Conservation (phyloP, 2,888 invertebrate species). For the Pseudeuparius sepicola region DNA sequence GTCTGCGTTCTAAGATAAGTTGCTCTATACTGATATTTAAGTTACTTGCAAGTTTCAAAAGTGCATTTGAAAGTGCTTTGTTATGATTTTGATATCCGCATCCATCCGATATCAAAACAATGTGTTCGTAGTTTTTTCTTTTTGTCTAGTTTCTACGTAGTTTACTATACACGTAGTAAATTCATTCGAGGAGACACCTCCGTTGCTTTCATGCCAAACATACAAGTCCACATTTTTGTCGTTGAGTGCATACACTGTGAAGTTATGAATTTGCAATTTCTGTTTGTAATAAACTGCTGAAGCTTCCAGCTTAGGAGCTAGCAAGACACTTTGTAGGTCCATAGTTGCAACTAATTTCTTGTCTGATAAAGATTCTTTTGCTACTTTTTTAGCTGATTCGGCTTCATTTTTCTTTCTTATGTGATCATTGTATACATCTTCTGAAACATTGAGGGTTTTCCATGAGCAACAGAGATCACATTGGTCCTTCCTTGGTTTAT, state of each 20-base stretch:
- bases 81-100: constrained; percentile 9
- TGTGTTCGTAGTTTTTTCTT: not conserved
- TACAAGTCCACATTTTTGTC: constrained; percentile 12
- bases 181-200: constrained; percentile 5
- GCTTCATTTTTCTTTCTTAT: too few species aligned
- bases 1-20: constrained; percentile 5
- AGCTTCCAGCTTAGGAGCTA: constrained; percentile 11
- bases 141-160: constrained; percentile 1
- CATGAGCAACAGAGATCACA: too few species aligned
- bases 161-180: constrained; percentile 4
- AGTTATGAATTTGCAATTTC: constrained; percentile 17
- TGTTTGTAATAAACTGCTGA: too few species aligned
- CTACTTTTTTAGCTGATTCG: constrained; percentile 2
- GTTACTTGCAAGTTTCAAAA: not conserved
- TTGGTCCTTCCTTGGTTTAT: too few species aligned
- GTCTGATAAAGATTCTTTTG: constrained; percentile 4
- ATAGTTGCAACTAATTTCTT: constrained; percentile 12
- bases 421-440: too few species aligned
- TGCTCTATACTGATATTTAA: constrained; percentile 5
- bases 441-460: too few species aligned
- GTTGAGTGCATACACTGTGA: constrained; percentile 15
- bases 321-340: constrained; percentile 15
- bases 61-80: not conserved
- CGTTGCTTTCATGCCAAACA: constrained; percentile 14
- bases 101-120: too few species aligned